Conservation (phyloP, 2,113 vertebrate genomes). For the Festucalex cinctus region DNA sequence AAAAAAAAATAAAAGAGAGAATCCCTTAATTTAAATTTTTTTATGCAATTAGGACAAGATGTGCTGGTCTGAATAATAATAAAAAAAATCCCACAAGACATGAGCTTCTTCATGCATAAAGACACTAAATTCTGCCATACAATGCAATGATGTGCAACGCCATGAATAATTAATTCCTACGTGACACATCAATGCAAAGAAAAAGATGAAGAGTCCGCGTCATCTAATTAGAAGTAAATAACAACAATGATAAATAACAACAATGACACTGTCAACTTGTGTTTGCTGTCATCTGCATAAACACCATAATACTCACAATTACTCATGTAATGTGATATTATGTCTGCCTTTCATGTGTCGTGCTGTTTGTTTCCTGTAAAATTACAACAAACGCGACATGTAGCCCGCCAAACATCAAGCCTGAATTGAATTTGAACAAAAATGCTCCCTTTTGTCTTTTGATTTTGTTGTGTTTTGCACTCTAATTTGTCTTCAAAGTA, state of each 20-base stretch:
- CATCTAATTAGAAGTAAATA: conserved; percentile 23
- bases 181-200: conserved; percentile 2
- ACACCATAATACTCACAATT: conserved; percentile 1
- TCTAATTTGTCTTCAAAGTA: no score
- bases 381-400: not conserved
- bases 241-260: conserved; percentile 19
- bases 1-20: no score
- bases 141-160: conserved; percentile 2
- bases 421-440: no score
- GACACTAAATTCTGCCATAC: not conserved
- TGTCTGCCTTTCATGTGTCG: not conserved
- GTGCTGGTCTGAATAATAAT: not conserved
- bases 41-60: not conserved
- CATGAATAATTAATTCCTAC: conserved; percentile 6
- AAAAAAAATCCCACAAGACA: not conserved
- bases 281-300: conserved; percentile 10
- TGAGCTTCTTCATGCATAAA: not conserved
- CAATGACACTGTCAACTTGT: conserved; percentile 26
- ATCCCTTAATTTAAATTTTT: not conserved
- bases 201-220: conserved; percentile 15
- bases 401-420: not conserved
- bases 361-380: not conserved
- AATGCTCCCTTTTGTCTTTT: no score
- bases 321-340: not conserved
- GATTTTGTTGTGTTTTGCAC: no score